Percentiles rank a stretch among this genome's conserved stretches.
Conservation (phyloP, 1,140 invertebrate species). For the Muscidifurax raptorellus region DNA sequence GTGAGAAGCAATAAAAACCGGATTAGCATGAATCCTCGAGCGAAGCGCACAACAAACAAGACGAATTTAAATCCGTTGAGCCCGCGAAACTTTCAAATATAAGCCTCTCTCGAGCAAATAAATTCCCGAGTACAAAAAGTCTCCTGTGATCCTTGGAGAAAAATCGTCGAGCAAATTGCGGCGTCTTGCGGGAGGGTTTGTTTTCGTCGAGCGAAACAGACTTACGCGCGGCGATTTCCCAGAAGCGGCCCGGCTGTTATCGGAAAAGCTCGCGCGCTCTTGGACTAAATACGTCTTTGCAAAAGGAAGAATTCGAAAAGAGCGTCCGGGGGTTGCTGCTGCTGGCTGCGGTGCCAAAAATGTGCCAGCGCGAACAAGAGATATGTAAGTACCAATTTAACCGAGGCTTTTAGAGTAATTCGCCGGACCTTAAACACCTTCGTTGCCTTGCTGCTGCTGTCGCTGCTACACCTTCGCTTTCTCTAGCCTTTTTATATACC, state of each 20-base stretch:
- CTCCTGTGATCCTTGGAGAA: no score
- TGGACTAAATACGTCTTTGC: constrained; percentile 67
- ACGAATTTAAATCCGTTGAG: neutral
- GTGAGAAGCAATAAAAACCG: neutral
- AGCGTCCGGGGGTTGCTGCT: constrained; percentile 13
- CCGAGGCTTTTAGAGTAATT: constrained; percentile 66
- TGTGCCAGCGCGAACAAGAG: constrained; percentile 70
- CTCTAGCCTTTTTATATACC: neutral
- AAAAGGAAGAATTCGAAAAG: constrained; percentile 57
- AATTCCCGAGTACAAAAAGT: no score
- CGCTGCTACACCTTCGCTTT: neutral
- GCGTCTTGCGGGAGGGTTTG: constrained; percentile 45
- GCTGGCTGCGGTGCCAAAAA: constrained; percentile 71
- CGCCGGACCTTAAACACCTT: constrained; percentile 61
- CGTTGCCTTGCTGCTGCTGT: neutral
- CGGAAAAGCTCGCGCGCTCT: constrained; percentile 58
- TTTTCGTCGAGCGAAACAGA: constrained; percentile 53
- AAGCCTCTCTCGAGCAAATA: neutral
- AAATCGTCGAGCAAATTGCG: no score
- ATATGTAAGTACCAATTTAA: constrained; percentile 74
- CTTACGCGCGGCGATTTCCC: constrained; percentile 48
- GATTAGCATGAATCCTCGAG: neutral
- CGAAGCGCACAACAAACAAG: neutral
- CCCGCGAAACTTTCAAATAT: constrained; percentile 32
- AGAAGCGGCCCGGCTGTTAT: constrained; percentile 54